phyloP scores from a whole-genome alignment of 2,113 vertebrate species.

The Perccottus glenii region DNA sequence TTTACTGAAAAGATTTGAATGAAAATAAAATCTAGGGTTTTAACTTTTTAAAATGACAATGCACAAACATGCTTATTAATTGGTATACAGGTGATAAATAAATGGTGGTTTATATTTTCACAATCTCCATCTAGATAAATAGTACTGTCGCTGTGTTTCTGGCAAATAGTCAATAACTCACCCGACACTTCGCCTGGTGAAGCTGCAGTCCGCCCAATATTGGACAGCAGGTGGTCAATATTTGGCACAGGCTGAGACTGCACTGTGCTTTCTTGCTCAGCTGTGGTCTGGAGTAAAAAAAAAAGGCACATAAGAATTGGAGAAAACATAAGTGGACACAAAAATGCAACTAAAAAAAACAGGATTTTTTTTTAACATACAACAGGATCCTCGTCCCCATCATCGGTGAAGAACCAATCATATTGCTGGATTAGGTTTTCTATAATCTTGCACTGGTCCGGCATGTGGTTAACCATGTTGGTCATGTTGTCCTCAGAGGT shows the following conservation, averaged over 20 bases:
- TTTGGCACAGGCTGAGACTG: slow-evolving; percentile 98
- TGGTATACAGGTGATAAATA: slow-evolving; percentile 3
- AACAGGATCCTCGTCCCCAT: slow-evolving; percentile 90
- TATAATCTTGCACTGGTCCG: slow-evolving; percentile 98
- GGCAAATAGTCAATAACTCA: slow-evolving; percentile 76
- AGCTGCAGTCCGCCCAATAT: slow-evolving; percentile 92
- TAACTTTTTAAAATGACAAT: background rate
- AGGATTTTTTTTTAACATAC: slow-evolving; percentile 80
- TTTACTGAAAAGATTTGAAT: slow-evolving; percentile 62
- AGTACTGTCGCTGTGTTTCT: background rate
- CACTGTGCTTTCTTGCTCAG: slow-evolving; percentile 94
- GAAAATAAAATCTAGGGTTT: slow-evolving; percentile 26
- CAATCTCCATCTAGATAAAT: background rate
- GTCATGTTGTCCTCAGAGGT: slow-evolving; percentile 99
- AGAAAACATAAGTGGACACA: background rate
- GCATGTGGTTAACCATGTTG: slow-evolving; percentile 99
- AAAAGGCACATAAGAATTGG: background rate
- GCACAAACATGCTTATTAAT: background rate
- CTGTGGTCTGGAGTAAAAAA: slow-evolving; percentile 85
- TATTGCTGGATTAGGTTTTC: slow-evolving; percentile 98
- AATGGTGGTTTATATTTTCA: slow-evolving; percentile 1
- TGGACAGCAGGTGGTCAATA: slow-evolving; percentile 98
- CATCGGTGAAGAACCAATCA: slow-evolving; percentile 98
- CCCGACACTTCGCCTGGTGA: slow-evolving; percentile 97
- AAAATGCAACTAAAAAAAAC: background rate